Evolutionary conservation across 2,797 vertebrate genomes (phyloP).

Genomic region (Uromys caudimaculatus): DNA sequence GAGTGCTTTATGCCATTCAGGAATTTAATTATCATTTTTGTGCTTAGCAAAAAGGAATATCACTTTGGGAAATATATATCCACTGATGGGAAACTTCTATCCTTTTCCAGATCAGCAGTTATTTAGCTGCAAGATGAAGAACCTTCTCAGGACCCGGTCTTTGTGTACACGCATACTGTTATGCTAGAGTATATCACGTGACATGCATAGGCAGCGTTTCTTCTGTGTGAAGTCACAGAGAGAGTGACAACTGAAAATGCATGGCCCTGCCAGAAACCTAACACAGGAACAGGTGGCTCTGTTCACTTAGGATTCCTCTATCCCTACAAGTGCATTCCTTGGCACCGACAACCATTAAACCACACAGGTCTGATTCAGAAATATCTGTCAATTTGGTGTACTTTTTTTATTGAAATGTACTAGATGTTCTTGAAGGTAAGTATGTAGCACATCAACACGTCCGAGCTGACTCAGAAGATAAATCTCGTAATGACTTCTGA

Average conservation of each 20-base stretch:
- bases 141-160: not conserved
- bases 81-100: not conserved
- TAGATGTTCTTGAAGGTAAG: conserved; percentile 50
- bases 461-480: conserved; percentile 53
- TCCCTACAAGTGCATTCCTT: not conserved
- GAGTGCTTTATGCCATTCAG: not conserved
- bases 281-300: not conserved
- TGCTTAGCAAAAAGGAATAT: not conserved
- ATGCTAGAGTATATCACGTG: not conserved
- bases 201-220: not conserved
- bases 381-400: conserved; percentile 48
- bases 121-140: conserved; percentile 41
- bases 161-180: not conserved
- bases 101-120: not conserved
- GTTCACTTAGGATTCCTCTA: not conserved
- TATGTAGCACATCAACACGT: not conserved
- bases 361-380: conserved; percentile 31
- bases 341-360: not conserved
- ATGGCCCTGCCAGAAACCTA: not conserved
- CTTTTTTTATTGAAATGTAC: conserved; percentile 66
- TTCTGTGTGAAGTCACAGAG: not conserved
- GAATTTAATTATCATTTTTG: not conserved
- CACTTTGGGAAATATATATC: not conserved
- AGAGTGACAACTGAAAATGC: not conserved
- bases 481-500: conserved; percentile 30